Base-by-base conservation (phyloP, 23 tunicate genomes). In the Halocynthia roretzi region DNA sequence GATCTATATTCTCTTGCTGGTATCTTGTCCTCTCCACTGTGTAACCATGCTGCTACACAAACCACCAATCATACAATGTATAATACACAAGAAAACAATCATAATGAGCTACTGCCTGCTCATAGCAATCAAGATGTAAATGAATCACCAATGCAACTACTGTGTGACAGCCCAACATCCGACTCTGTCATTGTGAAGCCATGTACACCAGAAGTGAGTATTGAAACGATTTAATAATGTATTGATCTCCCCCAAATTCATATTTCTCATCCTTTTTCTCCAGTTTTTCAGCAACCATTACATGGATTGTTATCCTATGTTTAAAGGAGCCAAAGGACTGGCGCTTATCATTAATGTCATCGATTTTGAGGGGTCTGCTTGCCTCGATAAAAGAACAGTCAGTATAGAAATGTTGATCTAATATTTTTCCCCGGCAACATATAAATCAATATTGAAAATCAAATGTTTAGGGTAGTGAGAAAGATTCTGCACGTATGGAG, bases 401-500 rank as follows among this genome's bases (percentile, higher is more conserved):
- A 49, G 68, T 71, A 52, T 51, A 52, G 5, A 5, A 19, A 31
- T 31, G 44, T 31, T 31, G 44, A 31, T 67, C 18, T 11, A 40
- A 2, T 67, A 11, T 11, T 2, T 11, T 48, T 12, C 5, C 11
- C 31, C 15, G 4, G 64, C 64, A 58, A 58, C 64, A 14, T 15
- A 15, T 2, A 58, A 58, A 17, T 14, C 2, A 58, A 17, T 58
- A 58, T 15, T 58, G n/a, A 58, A 17, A 58, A 17, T 15, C 64
- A 58, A 14, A 58, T 83, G 52, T 65, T 31, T 54, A 88, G 95
- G 95, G 83, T 44, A 75, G 83, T 20, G 80, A 88, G n/a, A 76
- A 74, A 12, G 95, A 88, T 62, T 71, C 84, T 20, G 80, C 80
- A 8, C 20, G 87, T 52, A 58, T 88, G 80, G 95, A 88, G 61